A percentile compares a stretch with the other conserved stretches of the same genome.
phyloP scores from a whole-genome alignment of 2,113 vertebrate species.

The Solenodon paradoxus region DNA sequence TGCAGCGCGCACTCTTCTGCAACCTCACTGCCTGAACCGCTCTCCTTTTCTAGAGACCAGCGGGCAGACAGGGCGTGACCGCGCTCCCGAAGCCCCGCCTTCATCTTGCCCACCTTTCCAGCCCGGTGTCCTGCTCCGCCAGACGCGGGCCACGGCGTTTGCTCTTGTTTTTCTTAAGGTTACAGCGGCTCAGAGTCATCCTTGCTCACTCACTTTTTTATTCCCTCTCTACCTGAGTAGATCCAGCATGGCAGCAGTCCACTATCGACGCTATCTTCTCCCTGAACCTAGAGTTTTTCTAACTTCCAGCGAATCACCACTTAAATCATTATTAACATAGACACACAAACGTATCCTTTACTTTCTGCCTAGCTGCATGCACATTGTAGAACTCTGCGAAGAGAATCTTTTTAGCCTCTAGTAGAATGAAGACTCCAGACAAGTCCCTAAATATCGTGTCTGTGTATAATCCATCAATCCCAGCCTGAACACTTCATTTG shows the following conservation, averaged over 20 bases:
- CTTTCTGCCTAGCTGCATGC: background rate
- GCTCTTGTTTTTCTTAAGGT: background rate
- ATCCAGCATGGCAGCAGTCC: background rate
- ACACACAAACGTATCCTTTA: background rate
- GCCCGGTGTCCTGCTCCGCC: background rate
- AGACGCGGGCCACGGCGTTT: too few relatives aligned
- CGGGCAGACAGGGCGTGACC: background rate
- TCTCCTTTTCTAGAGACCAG: conserved; percentile 6
- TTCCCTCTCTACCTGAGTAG: background rate
- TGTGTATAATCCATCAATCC: background rate
- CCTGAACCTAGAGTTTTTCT: too few relatives aligned
- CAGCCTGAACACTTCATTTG: background rate
- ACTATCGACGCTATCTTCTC: background rate
- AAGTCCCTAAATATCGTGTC: background rate
- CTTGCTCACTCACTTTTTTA: background rate
- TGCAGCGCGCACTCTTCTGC: background rate
- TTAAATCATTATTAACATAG: background rate
- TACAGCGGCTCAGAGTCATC: background rate
- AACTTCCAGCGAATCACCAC: background rate
- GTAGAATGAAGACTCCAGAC: background rate
- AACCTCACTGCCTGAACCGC: accelerated
- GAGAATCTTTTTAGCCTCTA: background rate
- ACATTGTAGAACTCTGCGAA: background rate
- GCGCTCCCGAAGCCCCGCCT: background rate
- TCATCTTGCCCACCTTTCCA: background rate